These are phyloP conservation scores for Bufo bufo DNA, from an alignment of 2,113 vertebrate genomes.

Conservation along the genomic window DNA sequence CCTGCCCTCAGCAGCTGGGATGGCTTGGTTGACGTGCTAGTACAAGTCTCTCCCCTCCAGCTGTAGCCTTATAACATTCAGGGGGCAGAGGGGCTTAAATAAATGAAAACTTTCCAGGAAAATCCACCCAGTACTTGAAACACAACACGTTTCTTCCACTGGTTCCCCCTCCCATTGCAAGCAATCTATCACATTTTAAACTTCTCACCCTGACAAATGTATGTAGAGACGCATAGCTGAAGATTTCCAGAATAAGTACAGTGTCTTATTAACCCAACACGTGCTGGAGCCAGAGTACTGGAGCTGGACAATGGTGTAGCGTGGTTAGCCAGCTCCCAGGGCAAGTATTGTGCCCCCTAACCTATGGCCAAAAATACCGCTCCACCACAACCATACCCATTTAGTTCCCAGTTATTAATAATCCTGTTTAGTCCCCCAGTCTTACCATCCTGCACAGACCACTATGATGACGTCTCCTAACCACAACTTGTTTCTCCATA, in stretches of 20 bases:
- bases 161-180: background rate
- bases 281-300: background rate
- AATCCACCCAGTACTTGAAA: background rate
- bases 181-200: conserved; percentile 24
- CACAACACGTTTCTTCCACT: conserved; percentile 6
- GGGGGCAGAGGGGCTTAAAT: conserved; percentile 7
- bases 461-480: too few species aligned
- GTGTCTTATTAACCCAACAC: background rate
- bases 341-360: too few species aligned
- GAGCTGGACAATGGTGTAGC: too few species aligned
- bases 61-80: background rate
- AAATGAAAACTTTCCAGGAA: conserved; percentile 42
- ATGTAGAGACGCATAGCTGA: conserved; percentile 18
- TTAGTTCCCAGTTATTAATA: too few species aligned
- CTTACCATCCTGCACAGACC: too few species aligned
- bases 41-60: background rate
- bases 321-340: too few species aligned
- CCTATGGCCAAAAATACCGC: too few species aligned
- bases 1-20: background rate
- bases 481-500: too few species aligned
- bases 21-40: background rate
- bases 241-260: background rate
- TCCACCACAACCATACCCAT: too few species aligned
- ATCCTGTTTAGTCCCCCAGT: too few species aligned
- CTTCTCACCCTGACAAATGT: conserved; percentile 31